Percentiles rank a stretch among this genome's conserved stretches.
Conservation (phyloP, 2,888 invertebrate genomes). For the Griposia aprilina region DNA sequence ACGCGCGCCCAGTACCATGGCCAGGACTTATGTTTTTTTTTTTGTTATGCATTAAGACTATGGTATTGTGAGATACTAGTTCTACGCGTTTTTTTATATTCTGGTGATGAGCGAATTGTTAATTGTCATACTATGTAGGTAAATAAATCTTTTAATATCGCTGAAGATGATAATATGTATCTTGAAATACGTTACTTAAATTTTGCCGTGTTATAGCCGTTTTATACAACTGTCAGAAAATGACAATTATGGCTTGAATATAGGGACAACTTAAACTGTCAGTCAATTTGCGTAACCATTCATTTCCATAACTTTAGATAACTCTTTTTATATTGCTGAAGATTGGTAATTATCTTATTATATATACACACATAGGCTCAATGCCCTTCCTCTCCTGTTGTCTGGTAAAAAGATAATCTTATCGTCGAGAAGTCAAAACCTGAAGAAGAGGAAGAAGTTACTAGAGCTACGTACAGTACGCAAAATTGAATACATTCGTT, state of each 20-base stretch:
- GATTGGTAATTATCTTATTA: background rate
- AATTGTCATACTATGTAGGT: too few relatives aligned
- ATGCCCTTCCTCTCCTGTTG: background rate
- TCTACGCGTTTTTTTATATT: background rate
- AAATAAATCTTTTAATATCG: too few relatives aligned
- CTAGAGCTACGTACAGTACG: background rate
- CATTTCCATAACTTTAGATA: background rate
- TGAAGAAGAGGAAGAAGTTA: background rate
- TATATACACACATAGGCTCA: too few relatives aligned
- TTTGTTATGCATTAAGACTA: conserved; percentile 13
- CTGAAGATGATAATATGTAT: too few relatives aligned
- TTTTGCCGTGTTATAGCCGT: too few relatives aligned
- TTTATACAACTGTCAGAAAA: too few relatives aligned
- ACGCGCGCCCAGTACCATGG: conserved; percentile 36
- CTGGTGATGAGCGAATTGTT: too few relatives aligned
- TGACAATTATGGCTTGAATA: too few relatives aligned
- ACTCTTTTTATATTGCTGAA: background rate
- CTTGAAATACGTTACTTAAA: too few relatives aligned
- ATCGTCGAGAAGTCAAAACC: background rate
- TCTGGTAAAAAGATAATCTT: background rate
- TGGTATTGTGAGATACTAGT: background rate
- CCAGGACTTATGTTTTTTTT: conserved; percentile 26
- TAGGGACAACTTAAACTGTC: too few relatives aligned
- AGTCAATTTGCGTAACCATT: too few relatives aligned
- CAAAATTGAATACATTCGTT: background rate